Evolutionary conservation across 2,888 invertebrate genomes (phyloP).

Genomic region (Eupithecia centaureata): DNA sequence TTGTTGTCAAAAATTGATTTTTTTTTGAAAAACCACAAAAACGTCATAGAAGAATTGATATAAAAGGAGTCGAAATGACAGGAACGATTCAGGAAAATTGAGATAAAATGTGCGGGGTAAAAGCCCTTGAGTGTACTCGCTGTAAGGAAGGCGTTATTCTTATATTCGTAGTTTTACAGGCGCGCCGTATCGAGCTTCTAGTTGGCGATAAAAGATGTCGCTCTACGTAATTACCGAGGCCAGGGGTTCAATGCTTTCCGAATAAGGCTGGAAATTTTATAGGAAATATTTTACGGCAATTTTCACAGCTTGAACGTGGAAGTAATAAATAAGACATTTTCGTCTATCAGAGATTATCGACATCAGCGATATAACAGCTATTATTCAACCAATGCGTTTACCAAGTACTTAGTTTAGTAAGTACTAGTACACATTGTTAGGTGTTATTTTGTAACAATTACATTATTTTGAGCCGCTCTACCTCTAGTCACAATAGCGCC

Average conservation of each 20-base stretch:
- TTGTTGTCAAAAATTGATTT: too few relatives aligned
- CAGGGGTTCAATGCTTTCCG: neutral
- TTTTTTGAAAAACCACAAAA: neutral
- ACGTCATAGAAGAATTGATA: neutral
- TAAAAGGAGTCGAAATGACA: too few relatives aligned
- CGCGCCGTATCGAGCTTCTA: conserved; percentile 46
- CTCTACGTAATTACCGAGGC: conserved; percentile 25
- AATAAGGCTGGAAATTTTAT: neutral
- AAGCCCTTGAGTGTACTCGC: conserved; percentile 13
- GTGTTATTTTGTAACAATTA: neutral
- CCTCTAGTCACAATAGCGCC: too few relatives aligned
- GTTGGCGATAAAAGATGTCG: conserved; percentile 30
- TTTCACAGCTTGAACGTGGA: neutral
- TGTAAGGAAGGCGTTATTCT: conserved; percentile 50
- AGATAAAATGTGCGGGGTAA: neutral
- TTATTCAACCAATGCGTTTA: neutral
- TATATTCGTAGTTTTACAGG: conserved; percentile 55
- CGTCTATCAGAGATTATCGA: neutral
- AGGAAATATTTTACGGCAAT: neutral
- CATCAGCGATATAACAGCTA: neutral
- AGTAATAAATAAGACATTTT: neutral
- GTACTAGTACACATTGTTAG: too few relatives aligned
- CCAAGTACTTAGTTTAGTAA: too few relatives aligned
- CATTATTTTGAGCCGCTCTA: too few relatives aligned
- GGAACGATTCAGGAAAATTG: too few relatives aligned